These are phyloP conservation scores for Cygnus buccinator DNA, from an alignment of 2,113 vertebrate genomes.

Conservation along the genomic window DNA sequence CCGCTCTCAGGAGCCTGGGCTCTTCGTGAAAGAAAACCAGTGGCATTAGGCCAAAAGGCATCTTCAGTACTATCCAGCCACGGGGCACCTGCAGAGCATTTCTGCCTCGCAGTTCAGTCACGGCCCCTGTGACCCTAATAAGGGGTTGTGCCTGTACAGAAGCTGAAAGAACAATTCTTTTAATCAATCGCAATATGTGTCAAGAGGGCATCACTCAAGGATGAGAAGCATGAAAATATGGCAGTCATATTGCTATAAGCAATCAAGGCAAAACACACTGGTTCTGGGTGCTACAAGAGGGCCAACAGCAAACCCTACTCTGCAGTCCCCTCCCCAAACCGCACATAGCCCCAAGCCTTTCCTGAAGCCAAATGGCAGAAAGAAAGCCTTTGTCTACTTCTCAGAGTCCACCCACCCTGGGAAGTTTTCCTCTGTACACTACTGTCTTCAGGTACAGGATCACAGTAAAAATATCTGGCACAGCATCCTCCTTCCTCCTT, in stretches of 20 bases:
- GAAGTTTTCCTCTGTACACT: neutral
- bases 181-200: neutral
- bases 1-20: neutral
- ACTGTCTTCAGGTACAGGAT: neutral
- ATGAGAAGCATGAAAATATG: neutral
- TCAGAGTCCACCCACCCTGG: neutral
- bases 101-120: neutral
- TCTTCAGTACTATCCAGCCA: neutral
- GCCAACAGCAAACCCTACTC: neutral
- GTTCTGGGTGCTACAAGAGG: neutral
- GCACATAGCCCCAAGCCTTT: fast-evolving
- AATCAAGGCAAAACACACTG: neutral
- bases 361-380: neutral
- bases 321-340: neutral
- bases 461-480: neutral
- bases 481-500: neutral
- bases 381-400: neutral
- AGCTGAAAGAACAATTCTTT: neutral
- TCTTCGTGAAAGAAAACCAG: neutral
- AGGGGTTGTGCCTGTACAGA: neutral
- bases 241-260: neutral
- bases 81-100: neutral
- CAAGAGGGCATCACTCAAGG: neutral
- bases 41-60: neutral
- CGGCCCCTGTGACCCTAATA: neutral